Evolutionary conservation across 2,888 invertebrate genomes (phyloP).

Genomic region (Mesoligia furuncula): DNA sequence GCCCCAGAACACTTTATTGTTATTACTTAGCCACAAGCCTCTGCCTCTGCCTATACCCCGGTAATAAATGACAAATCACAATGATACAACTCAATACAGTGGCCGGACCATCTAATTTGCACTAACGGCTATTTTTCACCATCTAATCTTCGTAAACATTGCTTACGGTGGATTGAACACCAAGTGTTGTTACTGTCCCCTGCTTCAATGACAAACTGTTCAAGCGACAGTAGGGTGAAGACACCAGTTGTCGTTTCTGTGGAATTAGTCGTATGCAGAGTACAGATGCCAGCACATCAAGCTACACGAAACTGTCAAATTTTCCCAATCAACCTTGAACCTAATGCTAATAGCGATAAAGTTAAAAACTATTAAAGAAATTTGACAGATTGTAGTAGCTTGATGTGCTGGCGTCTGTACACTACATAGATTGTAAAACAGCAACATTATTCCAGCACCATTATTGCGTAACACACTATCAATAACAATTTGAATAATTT

Average conservation of each 20-base stretch:
- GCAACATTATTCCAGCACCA: neutral
- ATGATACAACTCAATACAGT: neutral
- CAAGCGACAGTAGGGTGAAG: slow-evolving; percentile 48
- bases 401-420: too few species aligned
- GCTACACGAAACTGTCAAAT: too few species aligned
- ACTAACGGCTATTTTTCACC: slow-evolving; percentile 48
- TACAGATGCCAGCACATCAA: too few species aligned
- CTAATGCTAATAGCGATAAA: too few species aligned
- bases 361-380: too few species aligned
- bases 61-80: neutral
- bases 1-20: too few species aligned
- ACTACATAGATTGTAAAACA: neutral
- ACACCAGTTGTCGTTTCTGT: slow-evolving; percentile 13
- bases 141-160: slow-evolving; percentile 63
- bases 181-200: slow-evolving; percentile 45
- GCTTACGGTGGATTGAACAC: slow-evolving; percentile 43
- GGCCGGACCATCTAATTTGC: slow-evolving; percentile 31
- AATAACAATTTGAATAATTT: too few species aligned
- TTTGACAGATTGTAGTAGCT: too few species aligned
- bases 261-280: too few species aligned
- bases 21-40: neutral
- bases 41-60: too few species aligned
- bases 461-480: too few species aligned
- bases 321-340: too few species aligned
- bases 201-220: slow-evolving; percentile 55